Base-by-base conservation (phyloP, 2,113 vertebrate genomes). In the Ailurus styani region DNA sequence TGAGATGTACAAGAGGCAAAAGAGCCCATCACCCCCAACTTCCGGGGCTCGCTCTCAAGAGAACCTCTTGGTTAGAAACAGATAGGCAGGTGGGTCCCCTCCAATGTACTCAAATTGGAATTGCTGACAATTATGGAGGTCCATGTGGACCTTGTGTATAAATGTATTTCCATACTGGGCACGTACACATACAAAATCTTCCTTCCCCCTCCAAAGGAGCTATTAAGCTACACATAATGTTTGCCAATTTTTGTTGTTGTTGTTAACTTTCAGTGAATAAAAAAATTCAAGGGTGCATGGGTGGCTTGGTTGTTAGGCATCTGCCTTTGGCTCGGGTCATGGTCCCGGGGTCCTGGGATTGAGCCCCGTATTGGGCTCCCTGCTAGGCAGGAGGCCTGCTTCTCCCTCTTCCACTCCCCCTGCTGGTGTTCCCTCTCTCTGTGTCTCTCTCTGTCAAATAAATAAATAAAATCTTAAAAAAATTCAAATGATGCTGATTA, bases 141-240 rank as follows among this genome's bases (percentile, higher is more conserved):
- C 50, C 60, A 12, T 1, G n/a, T 20, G n/a, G 10, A 9, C 77
- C 0, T 0, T 2, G 4, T 62, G 25, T 12, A 34, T 20, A 47
- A 42, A n/a, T 5, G 10, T 27, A 31, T 34, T 52, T 88, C 57
- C 34, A 6, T 60, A n/a, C 77, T 64, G 57, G 15, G 37, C 34
- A 66, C 5, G 31, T 21, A 40, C 7, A 15, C 10, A 18, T 5
- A n/a, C 20, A 78, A 66, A 79, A 55, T 31, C 34, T 37, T 34
- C 73, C 40, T 23, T 3, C 13, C 13, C 45, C n/a, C 20, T 92
- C 52, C 37, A 40, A 73, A 50, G 87, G 29, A 37, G 55, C 70
- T 37, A 29, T 37, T 62, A 90, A 15, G 54, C 21, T 72, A 27
- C 25, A 86, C 34, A 27, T 27, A 64, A 62, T n/a, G 29, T 57